Percentiles rank a stretch among this genome's conserved stretches.
These are phyloP conservation scores for Oligia strigilis DNA, from an alignment of 2,888 invertebrate species.

Conservation along the genomic window DNA sequence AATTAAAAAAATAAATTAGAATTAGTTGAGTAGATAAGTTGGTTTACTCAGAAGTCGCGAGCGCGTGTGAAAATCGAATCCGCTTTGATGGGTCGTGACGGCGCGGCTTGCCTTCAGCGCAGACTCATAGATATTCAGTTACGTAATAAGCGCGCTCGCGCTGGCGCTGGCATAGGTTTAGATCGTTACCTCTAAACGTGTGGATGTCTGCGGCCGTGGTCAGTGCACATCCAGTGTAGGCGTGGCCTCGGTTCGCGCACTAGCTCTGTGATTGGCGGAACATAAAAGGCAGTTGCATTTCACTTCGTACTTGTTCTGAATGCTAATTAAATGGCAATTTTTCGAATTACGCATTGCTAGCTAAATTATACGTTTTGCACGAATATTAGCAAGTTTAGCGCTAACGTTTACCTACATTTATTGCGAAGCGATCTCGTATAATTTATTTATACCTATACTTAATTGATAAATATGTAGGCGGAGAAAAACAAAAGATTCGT, in stretches of 20 bases:
- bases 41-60: constrained; percentile 66
- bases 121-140: constrained; percentile 63
- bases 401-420: constrained; percentile 40
- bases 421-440: constrained; percentile 48
- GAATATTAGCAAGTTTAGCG: constrained; percentile 60
- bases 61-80: constrained; percentile 70
- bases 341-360: constrained; percentile 62
- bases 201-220: constrained; percentile 71
- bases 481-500: constrained; percentile 38
- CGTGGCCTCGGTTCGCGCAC: constrained; percentile 81
- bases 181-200: constrained; percentile 67
- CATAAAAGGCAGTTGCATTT: constrained; percentile 85
- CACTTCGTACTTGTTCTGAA: constrained; percentile 81
- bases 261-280: constrained; percentile 80
- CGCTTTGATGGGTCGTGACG: constrained; percentile 66
- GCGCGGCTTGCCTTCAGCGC: constrained; percentile 58
- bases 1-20: constrained; percentile 61
- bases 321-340: constrained; percentile 78
- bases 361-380: constrained; percentile 49
- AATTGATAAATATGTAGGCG: constrained; percentile 17
- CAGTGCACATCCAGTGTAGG: constrained; percentile 80
- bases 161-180: constrained; percentile 64
- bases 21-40: constrained; percentile 53
- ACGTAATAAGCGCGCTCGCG: constrained; percentile 62
- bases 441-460: constrained; percentile 13